phyloP scores from a whole-genome alignment of 2,113 vertebrate genomes.

The Halichoeres trimaculatus region DNA sequence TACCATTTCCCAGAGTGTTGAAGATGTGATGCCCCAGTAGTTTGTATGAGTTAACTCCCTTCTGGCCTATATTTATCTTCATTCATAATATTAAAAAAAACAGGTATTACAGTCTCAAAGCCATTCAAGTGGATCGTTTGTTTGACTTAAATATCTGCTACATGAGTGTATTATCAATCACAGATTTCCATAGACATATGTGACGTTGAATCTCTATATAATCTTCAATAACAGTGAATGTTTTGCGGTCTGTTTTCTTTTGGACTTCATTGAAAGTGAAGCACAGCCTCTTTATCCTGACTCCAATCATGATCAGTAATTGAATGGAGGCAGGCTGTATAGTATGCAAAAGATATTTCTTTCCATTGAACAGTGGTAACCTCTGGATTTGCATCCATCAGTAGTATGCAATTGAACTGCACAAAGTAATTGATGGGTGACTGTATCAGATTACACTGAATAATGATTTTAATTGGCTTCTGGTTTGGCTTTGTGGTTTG shows the following conservation, averaged over 20 bases:
- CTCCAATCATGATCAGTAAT: constrained; percentile 17
- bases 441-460: not conserved
- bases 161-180: too few species aligned
- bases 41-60: not conserved
- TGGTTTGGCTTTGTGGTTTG: too few species aligned
- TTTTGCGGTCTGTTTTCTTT: too few species aligned
- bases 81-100: not conserved
- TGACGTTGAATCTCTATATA: too few species aligned
- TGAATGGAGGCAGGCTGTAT: not conserved
- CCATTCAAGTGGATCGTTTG: not conserved
- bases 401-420: not conserved
- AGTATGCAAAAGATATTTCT: not conserved
- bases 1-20: not conserved
- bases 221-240: too few species aligned
- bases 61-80: not conserved
- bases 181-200: too few species aligned
- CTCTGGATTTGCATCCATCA: not conserved
- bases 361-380: not conserved
- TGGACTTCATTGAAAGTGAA: too few species aligned
- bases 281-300: constrained; percentile 35
- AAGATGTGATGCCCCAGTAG: not conserved
- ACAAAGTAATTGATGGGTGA: not conserved
- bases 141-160: too few species aligned
- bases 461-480: not conserved
- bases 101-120: not conserved